Base-by-base conservation (phyloP, 2,113 vertebrate genomes). In the Salvelinus sp. region DNA sequence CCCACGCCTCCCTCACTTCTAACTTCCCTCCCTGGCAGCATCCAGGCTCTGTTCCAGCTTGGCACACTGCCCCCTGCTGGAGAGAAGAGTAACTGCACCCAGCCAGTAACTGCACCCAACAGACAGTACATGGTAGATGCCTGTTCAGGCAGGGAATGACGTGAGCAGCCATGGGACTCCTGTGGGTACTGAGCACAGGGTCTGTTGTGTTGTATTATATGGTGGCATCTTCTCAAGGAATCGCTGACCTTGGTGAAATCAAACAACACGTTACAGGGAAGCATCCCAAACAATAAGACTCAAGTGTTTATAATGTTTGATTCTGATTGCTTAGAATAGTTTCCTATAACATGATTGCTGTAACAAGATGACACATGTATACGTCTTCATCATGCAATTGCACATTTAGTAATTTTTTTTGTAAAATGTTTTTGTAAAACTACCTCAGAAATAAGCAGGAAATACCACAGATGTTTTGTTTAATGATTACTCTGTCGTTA, bases 1-100 rank as follows among this genome's bases (percentile, higher is more conserved):
- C 33, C 4, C 76, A 23, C 47, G 9, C 33, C 25, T 14, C 23
- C 6, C 65, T 62, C 38, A 65, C 67, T 54, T 71, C 72, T 71
- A 33, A 63, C 58, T 20, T 63, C 27, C n/a, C 33, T 23, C 38
- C 68, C n/a, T 54, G 44, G 68, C 20, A 9, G 25, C 12, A 9
- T 62, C 68, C 33, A 44, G 25, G 69, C 64, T 50, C 18, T 10
- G 23, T 54, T 82, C 63, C 54, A 69, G 44, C 67, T 0, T 1
- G 14, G 69, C 72, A 83, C 78, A 82, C 73, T 82, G 86, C 28
- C 83, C 73, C 81, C 87, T 89, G 70, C 81, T 86, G 89, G 89
- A 82, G 70, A 60, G 27, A 77, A 1, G 47, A 0, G 4, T 33
- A 27, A 76, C 58, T 6, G n/a, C 70, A 27, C 6, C 23, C 27